A percentile compares a stretch with the other conserved stretches of the same genome.
phyloP scores from a whole-genome alignment of 2,113 vertebrate genomes.

The Rhodinocichla rosea region DNA sequence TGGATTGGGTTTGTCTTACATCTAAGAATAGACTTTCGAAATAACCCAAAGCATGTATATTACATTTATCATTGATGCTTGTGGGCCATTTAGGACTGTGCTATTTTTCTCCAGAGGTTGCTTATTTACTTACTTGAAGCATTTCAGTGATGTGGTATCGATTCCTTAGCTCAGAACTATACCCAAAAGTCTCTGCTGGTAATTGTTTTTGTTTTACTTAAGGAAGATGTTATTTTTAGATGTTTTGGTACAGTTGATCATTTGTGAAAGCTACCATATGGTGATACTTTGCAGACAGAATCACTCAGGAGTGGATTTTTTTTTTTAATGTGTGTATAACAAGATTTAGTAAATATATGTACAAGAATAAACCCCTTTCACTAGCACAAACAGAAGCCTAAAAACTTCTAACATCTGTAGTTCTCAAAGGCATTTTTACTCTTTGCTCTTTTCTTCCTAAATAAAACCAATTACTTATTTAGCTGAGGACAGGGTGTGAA shows the following conservation, averaged over 20 bases:
- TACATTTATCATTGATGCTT: constrained; percentile 23
- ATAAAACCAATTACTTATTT: background rate
- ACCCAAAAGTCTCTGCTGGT: constrained; percentile 17
- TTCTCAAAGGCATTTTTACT: background rate
- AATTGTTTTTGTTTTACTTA: constrained; percentile 61
- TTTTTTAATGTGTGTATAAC: background rate
- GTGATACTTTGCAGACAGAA: constrained; percentile 34
- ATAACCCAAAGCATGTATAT: background rate
- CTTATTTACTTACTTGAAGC: background rate
- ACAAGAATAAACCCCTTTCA: background rate
- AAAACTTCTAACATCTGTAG: background rate
- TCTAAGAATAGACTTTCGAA: constrained; percentile 54
- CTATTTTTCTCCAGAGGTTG: background rate
- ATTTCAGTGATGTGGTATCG: background rate
- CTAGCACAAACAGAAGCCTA: background rate
- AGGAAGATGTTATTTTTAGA: constrained; percentile 63
- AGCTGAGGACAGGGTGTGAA: background rate
- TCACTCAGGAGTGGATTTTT: constrained; percentile 29
- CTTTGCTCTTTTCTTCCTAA: background rate
- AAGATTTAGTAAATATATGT: background rate
- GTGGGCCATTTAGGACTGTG: background rate
- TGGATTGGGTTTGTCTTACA: constrained; percentile 22
- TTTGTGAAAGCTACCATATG: constrained; percentile 61
- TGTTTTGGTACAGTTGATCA: constrained; percentile 65
- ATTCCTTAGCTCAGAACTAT: constrained; percentile 18